Evolutionary conservation across 2,113 vertebrate species (phyloP).

Genomic region (Rattus rattus): DNA sequence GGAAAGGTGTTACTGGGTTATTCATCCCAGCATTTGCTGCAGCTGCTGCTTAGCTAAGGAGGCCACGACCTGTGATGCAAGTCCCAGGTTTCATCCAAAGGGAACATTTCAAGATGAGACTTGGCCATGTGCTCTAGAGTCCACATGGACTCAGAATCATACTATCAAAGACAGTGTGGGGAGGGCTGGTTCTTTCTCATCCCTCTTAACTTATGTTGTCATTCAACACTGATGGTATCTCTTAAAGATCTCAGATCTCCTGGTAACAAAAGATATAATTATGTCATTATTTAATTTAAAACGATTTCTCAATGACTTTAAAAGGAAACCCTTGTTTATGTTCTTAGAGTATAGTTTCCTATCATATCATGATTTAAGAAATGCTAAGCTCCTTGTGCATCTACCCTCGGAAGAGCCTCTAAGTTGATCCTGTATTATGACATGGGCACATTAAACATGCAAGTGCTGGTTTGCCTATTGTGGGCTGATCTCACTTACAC

Average conservation of each 20-base stretch:
- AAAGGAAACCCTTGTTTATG: not conserved
- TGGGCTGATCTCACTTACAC: not conserved
- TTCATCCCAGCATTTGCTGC: not conserved
- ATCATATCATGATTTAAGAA: slow-evolving; percentile 41
- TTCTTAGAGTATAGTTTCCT: slow-evolving; percentile 11
- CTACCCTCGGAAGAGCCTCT: too few species aligned
- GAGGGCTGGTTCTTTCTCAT: slow-evolving; percentile 5
- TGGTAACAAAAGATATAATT: slow-evolving; percentile 39
- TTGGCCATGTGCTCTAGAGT: not conserved
- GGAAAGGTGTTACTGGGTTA: not conserved
- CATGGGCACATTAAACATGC: not conserved
- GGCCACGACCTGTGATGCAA: not conserved
- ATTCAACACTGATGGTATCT: not conserved
- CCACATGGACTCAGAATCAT: not conserved
- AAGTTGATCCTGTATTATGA: not conserved
- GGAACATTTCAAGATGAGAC: not conserved
- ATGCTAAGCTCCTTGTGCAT: not conserved
- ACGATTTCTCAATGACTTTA: slow-evolving; percentile 4
- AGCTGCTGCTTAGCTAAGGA: not conserved
- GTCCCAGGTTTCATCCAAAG: slow-evolving; percentile 16
- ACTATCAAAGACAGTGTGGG: not conserved
- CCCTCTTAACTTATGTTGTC: slow-evolving; percentile 38
- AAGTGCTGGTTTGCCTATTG: not conserved
- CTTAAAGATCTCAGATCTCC: slow-evolving; percentile 45
- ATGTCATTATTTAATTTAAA: slow-evolving; percentile 58